A percentile compares a stretch with the other conserved stretches of the same genome.
These are phyloP conservation scores for Dendrocincla fuliginosa DNA, from an alignment of 2,797 vertebrate species.

Conservation along the genomic window DNA sequence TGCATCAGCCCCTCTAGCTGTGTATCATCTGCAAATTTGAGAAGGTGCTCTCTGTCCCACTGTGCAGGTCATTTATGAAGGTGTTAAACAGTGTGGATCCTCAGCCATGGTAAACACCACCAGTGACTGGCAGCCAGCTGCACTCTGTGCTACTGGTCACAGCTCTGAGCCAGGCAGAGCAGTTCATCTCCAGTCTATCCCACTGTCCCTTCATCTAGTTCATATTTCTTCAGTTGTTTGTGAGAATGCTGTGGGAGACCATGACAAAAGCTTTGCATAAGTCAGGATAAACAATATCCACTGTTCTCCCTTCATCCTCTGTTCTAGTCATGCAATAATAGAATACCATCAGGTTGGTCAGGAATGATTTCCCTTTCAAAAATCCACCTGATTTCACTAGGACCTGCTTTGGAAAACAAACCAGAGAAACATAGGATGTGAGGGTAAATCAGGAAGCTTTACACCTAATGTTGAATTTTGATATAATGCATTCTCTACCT, in stretches of 20 bases:
- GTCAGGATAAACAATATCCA: neutral
- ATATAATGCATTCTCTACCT: neutral
- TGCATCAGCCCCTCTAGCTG: neutral
- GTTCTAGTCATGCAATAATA: neutral
- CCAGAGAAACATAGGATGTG: neutral
- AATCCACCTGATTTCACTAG: neutral
- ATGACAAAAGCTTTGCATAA: neutral
- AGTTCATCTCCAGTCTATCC: neutral
- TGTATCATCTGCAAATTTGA: neutral
- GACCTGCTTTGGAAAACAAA: neutral
- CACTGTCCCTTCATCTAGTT: neutral
- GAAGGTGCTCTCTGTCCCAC: neutral
- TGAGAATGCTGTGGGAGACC: neutral
- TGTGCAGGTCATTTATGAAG: neutral
- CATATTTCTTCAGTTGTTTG: fast-evolving
- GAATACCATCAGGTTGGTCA: neutral
- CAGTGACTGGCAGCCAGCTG: neutral
- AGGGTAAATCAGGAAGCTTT: neutral
- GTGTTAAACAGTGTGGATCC: neutral
- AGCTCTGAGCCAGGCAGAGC: neutral
- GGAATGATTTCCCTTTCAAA: neutral
- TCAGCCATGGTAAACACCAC: fast-evolving
- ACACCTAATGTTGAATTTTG: neutral
- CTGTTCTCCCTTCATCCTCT: neutral
- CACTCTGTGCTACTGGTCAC: neutral